Evolutionary conservation across 2,797 vertebrate species (phyloP).

Genomic region (Ispidina lecontei): DNA sequence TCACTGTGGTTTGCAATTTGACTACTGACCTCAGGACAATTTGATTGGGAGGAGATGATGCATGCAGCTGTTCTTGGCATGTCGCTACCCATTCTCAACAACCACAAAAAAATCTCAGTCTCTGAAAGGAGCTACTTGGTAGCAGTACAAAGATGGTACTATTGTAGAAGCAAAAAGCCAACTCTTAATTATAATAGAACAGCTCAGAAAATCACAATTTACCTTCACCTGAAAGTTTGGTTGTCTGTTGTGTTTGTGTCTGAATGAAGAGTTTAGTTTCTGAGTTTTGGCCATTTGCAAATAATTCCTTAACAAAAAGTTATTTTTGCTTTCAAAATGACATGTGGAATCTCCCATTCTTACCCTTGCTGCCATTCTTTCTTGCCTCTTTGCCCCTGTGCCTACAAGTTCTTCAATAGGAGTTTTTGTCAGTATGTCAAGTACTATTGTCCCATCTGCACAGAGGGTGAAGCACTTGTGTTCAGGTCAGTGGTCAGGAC

Average conservation of each 20-base stretch:
- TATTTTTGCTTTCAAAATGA: not conserved
- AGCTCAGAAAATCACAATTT: not conserved
- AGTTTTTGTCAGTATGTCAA: not conserved
- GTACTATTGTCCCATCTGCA: not conserved
- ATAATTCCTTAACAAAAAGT: not conserved
- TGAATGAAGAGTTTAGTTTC: not conserved
- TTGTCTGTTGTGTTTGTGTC: not conserved
- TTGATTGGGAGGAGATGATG: not conserved
- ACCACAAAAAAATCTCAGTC: not conserved
- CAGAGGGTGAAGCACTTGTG: not conserved
- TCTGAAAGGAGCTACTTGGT: not conserved
- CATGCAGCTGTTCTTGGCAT: not conserved
- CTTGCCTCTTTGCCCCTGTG: not conserved
- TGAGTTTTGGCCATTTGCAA: not conserved
- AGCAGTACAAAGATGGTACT: not conserved
- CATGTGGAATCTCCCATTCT: not conserved
- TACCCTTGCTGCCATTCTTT: not conserved
- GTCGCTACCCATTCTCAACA: not conserved
- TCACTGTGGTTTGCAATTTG: rapidly evolving
- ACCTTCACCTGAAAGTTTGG: not conserved
- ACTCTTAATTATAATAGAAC: not conserved
- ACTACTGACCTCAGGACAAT: not conserved
- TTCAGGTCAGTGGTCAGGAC: not conserved
- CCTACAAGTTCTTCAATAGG: rapidly evolving
- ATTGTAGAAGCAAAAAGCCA: not conserved